Evolutionary conservation across 2,113 vertebrate species (phyloP).

Genomic region (Bungarus multicinctus): DNA sequence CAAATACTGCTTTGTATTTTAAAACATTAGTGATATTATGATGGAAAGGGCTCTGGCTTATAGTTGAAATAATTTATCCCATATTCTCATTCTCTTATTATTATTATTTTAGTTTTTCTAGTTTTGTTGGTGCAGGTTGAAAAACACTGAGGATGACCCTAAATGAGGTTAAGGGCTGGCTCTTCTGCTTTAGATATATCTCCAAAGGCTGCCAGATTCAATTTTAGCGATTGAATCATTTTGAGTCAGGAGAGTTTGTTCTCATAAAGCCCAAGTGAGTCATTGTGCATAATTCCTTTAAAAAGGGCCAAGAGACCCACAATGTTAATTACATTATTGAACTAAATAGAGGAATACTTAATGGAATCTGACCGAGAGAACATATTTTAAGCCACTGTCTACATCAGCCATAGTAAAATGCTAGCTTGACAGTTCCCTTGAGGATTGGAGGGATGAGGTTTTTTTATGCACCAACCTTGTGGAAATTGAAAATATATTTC

Average conservation of each 20-base stretch:
- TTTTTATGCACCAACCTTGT: neutral
- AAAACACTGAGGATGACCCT: slow-evolving; percentile 69
- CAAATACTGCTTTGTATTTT: slow-evolving; percentile 58
- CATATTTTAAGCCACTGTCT: slow-evolving; percentile 43
- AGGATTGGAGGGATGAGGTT: neutral
- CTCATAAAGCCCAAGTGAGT: slow-evolving; percentile 74
- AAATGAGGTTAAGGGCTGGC: slow-evolving; percentile 76
- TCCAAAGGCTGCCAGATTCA: slow-evolving; percentile 73
- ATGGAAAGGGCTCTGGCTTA: slow-evolving; percentile 20
- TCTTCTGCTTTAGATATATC: slow-evolving; percentile 62
- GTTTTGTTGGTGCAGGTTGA: slow-evolving; percentile 42
- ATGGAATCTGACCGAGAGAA: slow-evolving; percentile 65
- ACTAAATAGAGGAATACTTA: slow-evolving; percentile 60
- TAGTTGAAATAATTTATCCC: slow-evolving; percentile 63
- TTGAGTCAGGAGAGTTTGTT: slow-evolving; percentile 65
- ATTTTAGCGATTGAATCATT: slow-evolving; percentile 79
- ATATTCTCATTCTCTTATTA: slow-evolving; percentile 52
- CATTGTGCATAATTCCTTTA: slow-evolving; percentile 76
- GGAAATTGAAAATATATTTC: neutral
- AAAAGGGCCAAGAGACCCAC: slow-evolving; percentile 72
- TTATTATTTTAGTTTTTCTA: slow-evolving; percentile 36
- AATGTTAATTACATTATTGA: slow-evolving; percentile 76
- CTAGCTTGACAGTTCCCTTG: neutral
- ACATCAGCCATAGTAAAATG: slow-evolving; percentile 34
- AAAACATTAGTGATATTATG: slow-evolving; percentile 60